Evolutionary conservation across 2,888 invertebrate genomes (phyloP).

Genomic region (Metopia argyrocephala): DNA sequence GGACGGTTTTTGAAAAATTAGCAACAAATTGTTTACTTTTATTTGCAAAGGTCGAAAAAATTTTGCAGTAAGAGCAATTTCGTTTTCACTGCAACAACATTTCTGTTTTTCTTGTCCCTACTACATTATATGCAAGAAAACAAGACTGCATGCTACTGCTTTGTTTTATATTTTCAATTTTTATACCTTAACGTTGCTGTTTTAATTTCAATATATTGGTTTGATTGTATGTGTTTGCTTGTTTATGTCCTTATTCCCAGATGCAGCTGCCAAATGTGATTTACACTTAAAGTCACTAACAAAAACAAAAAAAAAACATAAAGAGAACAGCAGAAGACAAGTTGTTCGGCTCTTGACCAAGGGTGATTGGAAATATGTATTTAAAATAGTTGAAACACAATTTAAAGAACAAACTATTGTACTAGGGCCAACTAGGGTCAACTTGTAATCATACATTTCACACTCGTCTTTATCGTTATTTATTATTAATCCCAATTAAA

Average conservation of each 20-base stretch:
- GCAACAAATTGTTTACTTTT: neutral
- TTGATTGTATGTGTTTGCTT: neutral
- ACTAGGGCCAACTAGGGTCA: too few species aligned
- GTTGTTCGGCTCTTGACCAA: neutral
- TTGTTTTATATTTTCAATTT: constrained; percentile 35
- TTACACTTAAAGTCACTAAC: constrained; percentile 37
- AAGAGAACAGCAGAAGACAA: constrained; percentile 15
- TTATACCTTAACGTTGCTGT: constrained; percentile 16
- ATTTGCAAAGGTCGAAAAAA: constrained; percentile 30
- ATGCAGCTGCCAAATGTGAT: constrained; percentile 33
- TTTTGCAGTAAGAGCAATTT: constrained; percentile 5
- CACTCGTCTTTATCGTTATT: too few species aligned
- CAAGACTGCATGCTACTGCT: constrained; percentile 47
- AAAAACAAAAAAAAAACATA: constrained; percentile 19
- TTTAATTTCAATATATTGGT: neutral
- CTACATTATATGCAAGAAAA: neutral
- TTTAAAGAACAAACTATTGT: too few species aligned
- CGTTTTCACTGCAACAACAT: too few species aligned
- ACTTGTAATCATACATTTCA: too few species aligned
- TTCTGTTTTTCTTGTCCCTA: neutral
- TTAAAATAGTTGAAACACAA: too few species aligned
- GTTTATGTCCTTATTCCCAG: too few species aligned
- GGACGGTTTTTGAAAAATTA: constrained; percentile 21
- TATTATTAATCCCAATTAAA: too few species aligned
- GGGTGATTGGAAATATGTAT: neutral